Evolutionary conservation across 2,113 vertebrate species (phyloP).

Genomic region (Seriola dumerili): DNA sequence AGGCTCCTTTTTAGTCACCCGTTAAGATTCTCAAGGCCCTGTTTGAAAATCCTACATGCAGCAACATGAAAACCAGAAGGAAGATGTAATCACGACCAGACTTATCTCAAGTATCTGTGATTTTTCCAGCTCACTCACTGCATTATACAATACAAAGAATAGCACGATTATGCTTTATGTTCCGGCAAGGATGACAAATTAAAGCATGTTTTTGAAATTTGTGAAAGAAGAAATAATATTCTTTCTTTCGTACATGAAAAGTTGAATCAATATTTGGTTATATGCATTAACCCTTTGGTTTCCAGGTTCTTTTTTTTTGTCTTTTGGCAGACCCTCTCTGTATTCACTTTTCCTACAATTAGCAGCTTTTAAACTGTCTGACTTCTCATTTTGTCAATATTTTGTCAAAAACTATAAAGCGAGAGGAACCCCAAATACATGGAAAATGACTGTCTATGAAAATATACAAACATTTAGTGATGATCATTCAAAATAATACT

Average conservation of each 20-base stretch:
- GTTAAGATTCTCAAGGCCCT: constrained; percentile 37
- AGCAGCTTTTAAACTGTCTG: neutral
- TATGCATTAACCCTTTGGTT: neutral
- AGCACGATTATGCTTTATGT: neutral
- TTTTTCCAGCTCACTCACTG: constrained; percentile 3
- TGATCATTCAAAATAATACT: neutral
- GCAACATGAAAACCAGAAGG: constrained; percentile 27
- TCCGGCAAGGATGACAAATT: neutral
- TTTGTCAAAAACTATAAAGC: neutral
- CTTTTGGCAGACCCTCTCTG: too few species aligned
- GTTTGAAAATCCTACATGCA: constrained; percentile 29
- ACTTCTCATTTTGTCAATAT: neutral
- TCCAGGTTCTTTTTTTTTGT: neutral
- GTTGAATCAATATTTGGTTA: neutral
- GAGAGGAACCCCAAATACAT: neutral
- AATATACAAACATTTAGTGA: neutral
- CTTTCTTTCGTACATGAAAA: neutral
- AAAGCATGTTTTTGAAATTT: neutral
- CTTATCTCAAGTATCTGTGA: constrained; percentile 3
- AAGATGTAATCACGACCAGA: constrained; percentile 24
- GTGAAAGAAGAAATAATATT: neutral
- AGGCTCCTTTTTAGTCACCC: constrained; percentile 50
- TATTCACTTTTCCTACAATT: neutral
- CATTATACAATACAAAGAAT: neutral
- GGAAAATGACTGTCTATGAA: neutral